Percentiles rank a stretch among this genome's conserved stretches.
phyloP scores from a whole-genome alignment of 2,888 invertebrate genomes.

The Fragum whitleyi region DNA sequence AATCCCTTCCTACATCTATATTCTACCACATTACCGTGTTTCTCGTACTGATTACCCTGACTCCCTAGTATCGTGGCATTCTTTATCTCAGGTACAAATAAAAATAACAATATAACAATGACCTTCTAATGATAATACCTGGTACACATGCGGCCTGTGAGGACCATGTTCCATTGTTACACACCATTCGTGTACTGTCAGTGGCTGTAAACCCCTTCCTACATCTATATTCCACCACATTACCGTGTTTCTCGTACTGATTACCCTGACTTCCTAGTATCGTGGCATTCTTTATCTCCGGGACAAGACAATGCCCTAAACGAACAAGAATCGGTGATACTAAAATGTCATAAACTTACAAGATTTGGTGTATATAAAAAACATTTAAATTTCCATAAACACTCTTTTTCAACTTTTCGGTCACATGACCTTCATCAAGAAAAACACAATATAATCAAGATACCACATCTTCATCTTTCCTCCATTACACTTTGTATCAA shows the following conservation, averaged over 20 bases:
- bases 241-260: conserved; percentile 77
- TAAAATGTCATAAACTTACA: too few relatives aligned
- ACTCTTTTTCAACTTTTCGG: too few relatives aligned
- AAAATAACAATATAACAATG: too few relatives aligned
- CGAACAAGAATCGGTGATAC: not conserved
- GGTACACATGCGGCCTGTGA: conserved; percentile 95
- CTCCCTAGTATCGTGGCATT: conserved; percentile 83
- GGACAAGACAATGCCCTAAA: conserved; percentile 93
- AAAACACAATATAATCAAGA: too few relatives aligned
- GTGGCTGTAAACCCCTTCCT: conserved; percentile 76
- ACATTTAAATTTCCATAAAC: too few relatives aligned
- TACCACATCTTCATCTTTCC: too few relatives aligned
- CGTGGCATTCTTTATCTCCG: conserved; percentile 87
- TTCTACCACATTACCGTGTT: conserved; percentile 74
- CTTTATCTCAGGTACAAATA: conserved; percentile 91
- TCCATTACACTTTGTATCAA: too few relatives aligned
- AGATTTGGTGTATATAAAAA: too few relatives aligned
- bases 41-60: conserved; percentile 71
- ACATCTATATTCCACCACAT: conserved; percentile 75
- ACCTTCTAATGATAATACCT: too few relatives aligned
- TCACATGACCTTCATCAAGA: too few relatives aligned
- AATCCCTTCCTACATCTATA: conserved; percentile 78
- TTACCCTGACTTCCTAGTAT: conserved; percentile 68
- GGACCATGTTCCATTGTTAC: conserved; percentile 98
- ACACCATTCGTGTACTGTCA: conserved; percentile 85